Base-by-base conservation (phyloP, 2,888 invertebrate species). In the Agrochola macilenta region DNA sequence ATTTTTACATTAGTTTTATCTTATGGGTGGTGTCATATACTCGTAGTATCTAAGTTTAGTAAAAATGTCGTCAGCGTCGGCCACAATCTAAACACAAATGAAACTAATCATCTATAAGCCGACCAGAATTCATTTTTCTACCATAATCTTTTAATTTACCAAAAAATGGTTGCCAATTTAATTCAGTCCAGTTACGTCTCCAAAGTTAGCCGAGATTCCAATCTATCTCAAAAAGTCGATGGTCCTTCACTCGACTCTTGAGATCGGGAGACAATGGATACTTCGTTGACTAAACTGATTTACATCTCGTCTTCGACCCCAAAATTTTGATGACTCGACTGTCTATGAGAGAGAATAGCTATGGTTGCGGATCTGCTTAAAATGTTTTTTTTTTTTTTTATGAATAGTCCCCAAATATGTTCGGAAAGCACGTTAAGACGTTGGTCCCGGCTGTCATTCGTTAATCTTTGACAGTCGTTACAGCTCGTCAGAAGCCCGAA, bases 201-300 rank as follows among this genome's bases (percentile, higher is more conserved):
- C 30, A 1, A 66, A 54, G 26, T 60, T 70, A 70, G 61, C 63
- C 35, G 12, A 78, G 82, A 72, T 78, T 26, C 57, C 43, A 78
- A 83, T 83, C 58, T 65, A 66, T 69, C 66, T 64, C 26, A 68
- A 83, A 58, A 83, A 75, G 35, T 74, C 61, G 17, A 85, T 61
- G 26, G 69, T 64, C 46, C 65, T 83, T 74, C 39, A 73, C 20
- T 39, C 49, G n/a, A 12, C 30, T 60, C 46, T 69, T 66, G 49
- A 57, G 39, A 58, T 35, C 66, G 17, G 5, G 0, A 71, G 63
- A 82, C 76, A 82, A 81, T 85, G 39, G 35, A 74, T 26, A 57
- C 60, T 69, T 74, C n/a, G 43, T 74, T 60, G 65, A 69, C 54
- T 57, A 69, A 85, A 64, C 26, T 57, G 64, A 74, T 74, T 72